Evolutionary conservation across 2,113 vertebrate species (phyloP).

Genomic region (Poicephalus gulielmi): DNA sequence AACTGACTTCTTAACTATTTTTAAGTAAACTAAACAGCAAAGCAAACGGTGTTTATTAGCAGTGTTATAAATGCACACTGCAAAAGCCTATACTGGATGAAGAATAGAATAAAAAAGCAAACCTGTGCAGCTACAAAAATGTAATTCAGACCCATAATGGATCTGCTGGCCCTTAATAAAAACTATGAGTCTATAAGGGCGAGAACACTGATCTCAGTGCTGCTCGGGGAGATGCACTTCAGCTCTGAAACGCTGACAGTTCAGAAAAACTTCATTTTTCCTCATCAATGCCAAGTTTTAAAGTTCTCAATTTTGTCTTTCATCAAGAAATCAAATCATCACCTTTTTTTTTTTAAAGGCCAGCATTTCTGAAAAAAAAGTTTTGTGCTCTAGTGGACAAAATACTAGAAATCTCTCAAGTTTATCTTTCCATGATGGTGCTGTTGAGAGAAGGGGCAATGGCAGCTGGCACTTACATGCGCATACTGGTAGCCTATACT

Average conservation of each 20-base stretch:
- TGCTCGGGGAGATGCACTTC: conserved; percentile 14
- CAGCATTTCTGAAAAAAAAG: conserved; percentile 25
- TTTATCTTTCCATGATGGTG: background rate
- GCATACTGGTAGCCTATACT: background rate
- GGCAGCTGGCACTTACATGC: background rate
- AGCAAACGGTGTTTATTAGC: background rate
- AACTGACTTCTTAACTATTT: background rate
- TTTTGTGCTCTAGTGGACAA: background rate
- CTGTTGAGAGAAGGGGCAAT: background rate
- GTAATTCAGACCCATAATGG: background rate
- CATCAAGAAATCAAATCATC: conserved; percentile 32
- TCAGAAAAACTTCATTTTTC: conserved; percentile 48
- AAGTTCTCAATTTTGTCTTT: conserved; percentile 45
- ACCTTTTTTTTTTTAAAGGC: background rate
- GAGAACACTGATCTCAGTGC: background rate
- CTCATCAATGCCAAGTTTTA: conserved; percentile 42
- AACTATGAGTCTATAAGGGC: background rate
- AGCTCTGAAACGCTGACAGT: conserved; percentile 34
- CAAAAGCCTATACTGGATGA: background rate
- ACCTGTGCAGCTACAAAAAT: background rate
- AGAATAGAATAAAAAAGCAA: background rate
- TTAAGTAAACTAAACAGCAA: background rate
- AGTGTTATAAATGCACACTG: background rate
- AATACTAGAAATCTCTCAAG: background rate
- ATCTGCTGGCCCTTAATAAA: conserved; percentile 22